Percentiles rank a stretch among this genome's conserved stretches.
Conservation (phyloP, 2,888 invertebrate genomes). For the Anthophora plumipes region DNA sequence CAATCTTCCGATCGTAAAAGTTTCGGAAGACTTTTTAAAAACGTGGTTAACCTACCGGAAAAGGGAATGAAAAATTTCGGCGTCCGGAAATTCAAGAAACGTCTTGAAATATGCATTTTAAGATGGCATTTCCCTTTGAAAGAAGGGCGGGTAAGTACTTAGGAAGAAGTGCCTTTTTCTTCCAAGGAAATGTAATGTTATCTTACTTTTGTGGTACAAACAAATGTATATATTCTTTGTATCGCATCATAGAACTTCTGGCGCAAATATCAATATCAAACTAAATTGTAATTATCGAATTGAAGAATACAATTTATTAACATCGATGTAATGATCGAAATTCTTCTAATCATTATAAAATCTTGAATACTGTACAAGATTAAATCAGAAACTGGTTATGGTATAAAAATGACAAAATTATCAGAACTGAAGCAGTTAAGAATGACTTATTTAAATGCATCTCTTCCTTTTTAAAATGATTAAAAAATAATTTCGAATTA, state of each 20-base stretch:
- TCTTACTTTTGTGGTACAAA: conserved; percentile 4
- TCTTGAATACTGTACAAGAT: too few species aligned
- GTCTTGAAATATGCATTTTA: conserved; percentile 54
- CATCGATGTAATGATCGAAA: too few species aligned
- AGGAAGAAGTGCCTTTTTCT: conserved; percentile 29
- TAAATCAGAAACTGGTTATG: too few species aligned
- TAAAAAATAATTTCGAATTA: too few species aligned
- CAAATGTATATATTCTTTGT: neutral
- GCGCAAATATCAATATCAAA: neutral
- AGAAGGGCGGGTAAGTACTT: neutral
- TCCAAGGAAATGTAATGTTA: conserved; percentile 15
- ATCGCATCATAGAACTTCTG: neutral
- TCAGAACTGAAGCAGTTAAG: too few species aligned
- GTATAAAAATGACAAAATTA: too few species aligned
- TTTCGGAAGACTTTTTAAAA: conserved; percentile 15
- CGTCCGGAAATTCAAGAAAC: conserved; percentile 37
- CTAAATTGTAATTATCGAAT: neutral
- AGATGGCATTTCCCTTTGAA: conserved; percentile 21
- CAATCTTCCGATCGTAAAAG: conserved; percentile 5
- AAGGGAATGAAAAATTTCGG: conserved; percentile 44
- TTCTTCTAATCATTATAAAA: too few species aligned
- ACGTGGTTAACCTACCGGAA: conserved; percentile 3
- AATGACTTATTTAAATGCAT: too few species aligned
- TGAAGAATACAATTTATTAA: too few species aligned
- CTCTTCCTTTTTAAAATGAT: too few species aligned